Conservation (phyloP, 2,888 invertebrate species). For the Apamea epomidion region DNA sequence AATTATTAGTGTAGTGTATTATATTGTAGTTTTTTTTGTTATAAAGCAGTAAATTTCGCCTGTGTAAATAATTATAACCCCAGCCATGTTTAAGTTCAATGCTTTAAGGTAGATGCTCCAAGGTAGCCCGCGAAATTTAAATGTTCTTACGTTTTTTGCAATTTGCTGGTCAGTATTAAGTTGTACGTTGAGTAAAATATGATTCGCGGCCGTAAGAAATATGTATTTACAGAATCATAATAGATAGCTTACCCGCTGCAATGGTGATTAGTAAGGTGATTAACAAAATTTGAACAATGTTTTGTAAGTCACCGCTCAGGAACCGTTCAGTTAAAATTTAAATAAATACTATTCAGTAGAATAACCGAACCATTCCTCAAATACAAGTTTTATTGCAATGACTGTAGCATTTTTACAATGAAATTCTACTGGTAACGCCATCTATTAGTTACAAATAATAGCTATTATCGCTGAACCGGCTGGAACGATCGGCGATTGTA, state of each 20-base stretch:
- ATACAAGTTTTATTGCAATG: background rate
- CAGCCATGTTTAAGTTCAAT: background rate
- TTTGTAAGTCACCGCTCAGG: background rate
- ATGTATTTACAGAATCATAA: no score
- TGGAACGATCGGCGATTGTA: background rate
- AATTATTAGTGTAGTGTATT: no score
- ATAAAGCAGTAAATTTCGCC: background rate
- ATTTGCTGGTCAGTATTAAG: no score
- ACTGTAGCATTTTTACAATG: background rate
- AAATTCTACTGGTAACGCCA: constrained; percentile 11
- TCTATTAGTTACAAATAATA: background rate
- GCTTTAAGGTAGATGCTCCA: no score
- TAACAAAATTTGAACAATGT: no score
- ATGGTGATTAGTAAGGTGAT: background rate
- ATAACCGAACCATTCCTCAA: no score
- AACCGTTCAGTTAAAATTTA: no score
- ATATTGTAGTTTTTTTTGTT: background rate
- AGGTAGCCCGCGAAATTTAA: no score
- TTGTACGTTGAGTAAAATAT: no score
- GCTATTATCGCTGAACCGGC: background rate
- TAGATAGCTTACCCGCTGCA: background rate
- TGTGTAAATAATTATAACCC: background rate
- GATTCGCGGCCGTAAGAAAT: no score
- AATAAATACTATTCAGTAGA: no score
- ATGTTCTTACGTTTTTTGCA: no score